Base-by-base conservation (phyloP, 2,113 vertebrate species). In the Enhydra lutris region DNA sequence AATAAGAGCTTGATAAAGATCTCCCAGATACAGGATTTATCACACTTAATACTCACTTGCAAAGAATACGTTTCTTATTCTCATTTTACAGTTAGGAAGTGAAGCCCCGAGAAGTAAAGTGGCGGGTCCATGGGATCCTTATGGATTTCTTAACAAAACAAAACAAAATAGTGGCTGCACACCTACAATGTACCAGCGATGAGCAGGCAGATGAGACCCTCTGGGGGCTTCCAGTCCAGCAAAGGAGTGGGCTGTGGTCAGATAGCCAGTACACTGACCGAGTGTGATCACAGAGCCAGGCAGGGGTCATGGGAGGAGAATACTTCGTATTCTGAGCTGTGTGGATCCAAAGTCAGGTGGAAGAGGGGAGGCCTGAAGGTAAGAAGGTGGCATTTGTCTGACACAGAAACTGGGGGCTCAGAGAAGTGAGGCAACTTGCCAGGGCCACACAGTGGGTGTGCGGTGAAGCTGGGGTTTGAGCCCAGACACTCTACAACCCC, bases 181-280 rank as follows among this genome's bases (percentile, higher is more conserved):
- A 15, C 4, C 4, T 8, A 71, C 0, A 0, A 59, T 0, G 47
- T 36, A 23, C 63, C 29, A 36, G 12, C 29, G 36, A 21, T 23
- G 34, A 67, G 3, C 17, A 26, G 14, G 88, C 81, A 13, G 11
- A 8, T 18, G 1, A 45, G 36, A 29, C 29, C 20, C 23, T 42
- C 11, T 1, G 0, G 57, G 42, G 84, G 31, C 55, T 31, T 57
- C 36, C 63, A 4, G 78, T 45, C 23, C 71, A 10, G 0, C 0
- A 8, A 65, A 55, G 15, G 42, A 20, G 31, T 6, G 12, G 1
- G 67, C 1, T 3, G 47, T 21, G 29, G 63, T 45, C 57, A 57
- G 34, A 29, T 0, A 17, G 29, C 0, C 3, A 78, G n/a, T 4
- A 24, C 1, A 26, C 12, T 52, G 21, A 23, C 5, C 26, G 18